phyloP scores from a whole-genome alignment of 2,888 invertebrate species.

The Heliconius ethilla region DNA sequence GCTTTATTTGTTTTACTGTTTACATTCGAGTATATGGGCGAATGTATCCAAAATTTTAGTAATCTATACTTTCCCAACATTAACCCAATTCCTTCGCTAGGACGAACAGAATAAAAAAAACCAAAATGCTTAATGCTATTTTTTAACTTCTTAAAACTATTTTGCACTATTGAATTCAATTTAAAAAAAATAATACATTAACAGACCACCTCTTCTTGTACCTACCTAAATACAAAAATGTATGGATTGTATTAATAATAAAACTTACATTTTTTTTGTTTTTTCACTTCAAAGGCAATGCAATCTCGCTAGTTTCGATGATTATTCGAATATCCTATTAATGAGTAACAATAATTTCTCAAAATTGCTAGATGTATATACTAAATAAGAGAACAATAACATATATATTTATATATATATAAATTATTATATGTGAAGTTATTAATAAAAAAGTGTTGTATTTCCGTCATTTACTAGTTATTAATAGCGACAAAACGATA shows the following conservation, averaged over 20 bases:
- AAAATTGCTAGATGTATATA: background rate
- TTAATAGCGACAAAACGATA: slow-evolving; percentile 5
- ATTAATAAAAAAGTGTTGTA: background rate
- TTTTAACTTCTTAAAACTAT: too few species aligned
- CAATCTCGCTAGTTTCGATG: slow-evolving; percentile 21
- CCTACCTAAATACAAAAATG: slow-evolving; percentile 6
- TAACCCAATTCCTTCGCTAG: too few species aligned
- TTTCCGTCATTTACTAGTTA: background rate
- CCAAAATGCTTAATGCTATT: too few species aligned
- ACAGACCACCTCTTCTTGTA: background rate
- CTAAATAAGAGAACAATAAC: slow-evolving; percentile 2
- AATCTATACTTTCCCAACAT: too few species aligned
- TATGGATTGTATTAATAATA: background rate
- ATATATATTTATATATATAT: slow-evolving; percentile 4
- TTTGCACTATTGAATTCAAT: too few species aligned
- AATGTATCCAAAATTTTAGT: too few species aligned
- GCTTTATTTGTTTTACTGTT: too few species aligned
- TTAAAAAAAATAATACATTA: background rate
- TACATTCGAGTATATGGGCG: too few species aligned
- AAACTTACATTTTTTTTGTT: background rate
- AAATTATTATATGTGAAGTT: background rate
- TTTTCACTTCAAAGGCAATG: slow-evolving; percentile 2
- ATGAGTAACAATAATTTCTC: background rate
- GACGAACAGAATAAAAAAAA: too few species aligned
- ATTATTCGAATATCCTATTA: slow-evolving; percentile 17